Percentiles rank a stretch among this genome's conserved stretches.
phyloP scores from a whole-genome alignment of 2,113 vertebrate species.

The Pterocles burchelli region DNA sequence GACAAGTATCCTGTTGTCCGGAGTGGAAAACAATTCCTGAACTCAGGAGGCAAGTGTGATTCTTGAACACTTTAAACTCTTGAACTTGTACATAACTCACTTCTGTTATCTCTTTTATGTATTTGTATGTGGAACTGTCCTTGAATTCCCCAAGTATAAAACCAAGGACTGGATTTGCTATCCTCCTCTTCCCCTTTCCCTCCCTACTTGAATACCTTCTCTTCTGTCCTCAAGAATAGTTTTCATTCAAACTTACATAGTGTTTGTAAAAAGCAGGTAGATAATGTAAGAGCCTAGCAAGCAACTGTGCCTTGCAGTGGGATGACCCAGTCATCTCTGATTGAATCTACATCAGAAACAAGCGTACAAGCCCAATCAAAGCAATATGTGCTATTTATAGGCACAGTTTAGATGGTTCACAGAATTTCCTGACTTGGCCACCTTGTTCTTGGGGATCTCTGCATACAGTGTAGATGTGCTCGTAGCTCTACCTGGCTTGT shows the following conservation, averaged over 20 bases:
- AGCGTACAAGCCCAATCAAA: not conserved
- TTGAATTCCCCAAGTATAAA: not conserved
- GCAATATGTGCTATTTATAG: not conserved
- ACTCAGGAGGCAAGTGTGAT: slow-evolving; percentile 89
- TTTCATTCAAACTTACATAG: not conserved
- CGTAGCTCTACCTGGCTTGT: not conserved
- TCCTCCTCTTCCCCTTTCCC: not conserved
- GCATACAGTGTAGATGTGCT: not conserved
- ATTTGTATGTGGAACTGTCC: not conserved
- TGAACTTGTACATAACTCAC: not conserved
- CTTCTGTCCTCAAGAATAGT: not conserved
- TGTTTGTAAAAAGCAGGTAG: not conserved
- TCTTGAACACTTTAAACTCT: not conserved
- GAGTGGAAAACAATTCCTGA: slow-evolving; percentile 93
- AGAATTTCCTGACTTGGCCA: not conserved
- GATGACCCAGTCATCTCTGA: not conserved
- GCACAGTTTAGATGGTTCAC: not conserved
- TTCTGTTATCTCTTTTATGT: not conserved
- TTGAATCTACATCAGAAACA: not conserved
- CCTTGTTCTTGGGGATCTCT: not conserved
- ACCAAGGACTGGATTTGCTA: not conserved
- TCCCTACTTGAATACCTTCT: not conserved
- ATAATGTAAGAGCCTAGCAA: not conserved
- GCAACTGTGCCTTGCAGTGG: not conserved
- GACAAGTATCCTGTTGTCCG: slow-evolving; percentile 92